phyloP scores from a whole-genome alignment of 2,113 vertebrate species.

The Maylandia zebra region DNA sequence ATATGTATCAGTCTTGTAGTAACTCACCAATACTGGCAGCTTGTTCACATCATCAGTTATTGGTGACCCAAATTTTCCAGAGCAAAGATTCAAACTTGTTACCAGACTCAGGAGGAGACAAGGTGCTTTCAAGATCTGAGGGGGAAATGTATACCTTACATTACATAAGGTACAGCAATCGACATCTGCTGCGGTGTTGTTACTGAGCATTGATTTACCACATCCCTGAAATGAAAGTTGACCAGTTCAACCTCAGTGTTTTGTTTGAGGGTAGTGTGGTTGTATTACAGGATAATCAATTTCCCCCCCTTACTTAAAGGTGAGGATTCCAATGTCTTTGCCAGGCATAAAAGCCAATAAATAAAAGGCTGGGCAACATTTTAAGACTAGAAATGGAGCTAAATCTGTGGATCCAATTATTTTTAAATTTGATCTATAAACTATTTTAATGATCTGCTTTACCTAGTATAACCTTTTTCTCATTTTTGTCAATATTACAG shows the following conservation, averaged over 20 bases:
- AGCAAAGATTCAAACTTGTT: slow-evolving; percentile 54
- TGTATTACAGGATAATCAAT: background rate
- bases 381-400: background rate
- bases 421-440: background rate
- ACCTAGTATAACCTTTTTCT: background rate
- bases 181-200: background rate
- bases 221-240: background rate
- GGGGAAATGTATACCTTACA: background rate
- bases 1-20: background rate
- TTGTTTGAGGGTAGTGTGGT: background rate
- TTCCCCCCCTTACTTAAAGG: background rate
- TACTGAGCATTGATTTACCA: background rate
- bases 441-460: background rate
- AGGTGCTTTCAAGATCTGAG: slow-evolving; percentile 60
- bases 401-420: background rate
- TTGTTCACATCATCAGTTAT: slow-evolving; percentile 68
- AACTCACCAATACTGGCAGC: slow-evolving; percentile 54
- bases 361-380: background rate
- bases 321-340: background rate
- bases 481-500: background rate
- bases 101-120: slow-evolving; percentile 64
- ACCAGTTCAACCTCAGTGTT: background rate
- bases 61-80: slow-evolving; percentile 54
- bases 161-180: background rate
- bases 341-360: background rate